These are phyloP conservation scores for Tachina grossa DNA, from an alignment of 2,888 invertebrate genomes.

Conservation along the genomic window DNA sequence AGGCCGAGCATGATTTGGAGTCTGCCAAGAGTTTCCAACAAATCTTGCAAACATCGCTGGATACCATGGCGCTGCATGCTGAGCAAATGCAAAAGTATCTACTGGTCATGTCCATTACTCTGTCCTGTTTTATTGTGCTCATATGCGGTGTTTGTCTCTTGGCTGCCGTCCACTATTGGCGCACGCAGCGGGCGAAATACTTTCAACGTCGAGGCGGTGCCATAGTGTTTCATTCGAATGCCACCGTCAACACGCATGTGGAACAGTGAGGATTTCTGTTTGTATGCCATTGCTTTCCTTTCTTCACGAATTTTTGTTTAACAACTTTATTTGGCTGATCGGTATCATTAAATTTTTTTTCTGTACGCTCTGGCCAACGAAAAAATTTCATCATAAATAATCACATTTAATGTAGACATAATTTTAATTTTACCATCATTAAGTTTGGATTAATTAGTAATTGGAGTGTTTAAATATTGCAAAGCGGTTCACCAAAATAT, in stretches of 20 bases:
- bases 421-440: conserved; percentile 47
- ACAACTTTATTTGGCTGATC: background rate
- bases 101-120: conserved; percentile 76
- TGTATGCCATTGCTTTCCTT: background rate
- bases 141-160: conserved; percentile 71
- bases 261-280: conserved; percentile 56
- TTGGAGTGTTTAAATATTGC: conserved; percentile 32
- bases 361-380: background rate
- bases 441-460: conserved; percentile 55
- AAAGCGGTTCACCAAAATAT: background rate
- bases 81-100: conserved; percentile 78
- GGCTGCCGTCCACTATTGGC: conserved; percentile 72
- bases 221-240: conserved; percentile 81
- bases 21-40: conserved; percentile 68
- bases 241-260: conserved; percentile 78
- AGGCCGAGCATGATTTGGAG: conserved; percentile 57
- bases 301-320: background rate
- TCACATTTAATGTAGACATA: conserved; percentile 21
- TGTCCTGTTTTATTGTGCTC: conserved; percentile 73
- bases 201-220: conserved; percentile 77
- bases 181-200: conserved; percentile 74
- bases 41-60: conserved; percentile 75
- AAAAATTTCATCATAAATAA: conserved; percentile 32
- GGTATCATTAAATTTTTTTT: background rate
- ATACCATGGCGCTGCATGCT: conserved; percentile 76